Evolutionary conservation across 2,888 invertebrate genomes (phyloP).

Genomic region (Tetranychus truncatus): DNA sequence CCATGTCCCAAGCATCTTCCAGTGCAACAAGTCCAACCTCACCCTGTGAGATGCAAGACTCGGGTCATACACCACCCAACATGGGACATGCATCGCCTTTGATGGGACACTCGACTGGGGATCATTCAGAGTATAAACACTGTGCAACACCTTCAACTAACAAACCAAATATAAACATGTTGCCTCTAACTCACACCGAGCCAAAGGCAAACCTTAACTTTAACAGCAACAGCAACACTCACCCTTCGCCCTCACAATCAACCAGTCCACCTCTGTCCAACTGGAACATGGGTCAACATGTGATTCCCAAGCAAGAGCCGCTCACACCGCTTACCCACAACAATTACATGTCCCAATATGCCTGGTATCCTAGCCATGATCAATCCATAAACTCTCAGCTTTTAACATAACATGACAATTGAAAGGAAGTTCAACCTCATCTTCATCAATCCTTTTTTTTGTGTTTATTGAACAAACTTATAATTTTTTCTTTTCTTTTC

Average conservation of each 20-base stretch:
- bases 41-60: conserved; percentile 27
- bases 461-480: no score
- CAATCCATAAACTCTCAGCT: conserved; percentile 24
- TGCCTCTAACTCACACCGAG: no score
- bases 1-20: conserved; percentile 10
- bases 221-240: conserved; percentile 15
- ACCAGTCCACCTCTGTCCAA: conserved; percentile 27
- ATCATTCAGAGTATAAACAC: neutral
- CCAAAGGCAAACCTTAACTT: no score
- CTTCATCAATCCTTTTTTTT: no score
- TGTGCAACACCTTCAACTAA: neutral
- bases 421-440: neutral
- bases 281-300: conserved; percentile 35
- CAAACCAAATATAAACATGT: no score
- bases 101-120: conserved; percentile 2
- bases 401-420: neutral
- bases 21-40: conserved; percentile 27
- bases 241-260: conserved; percentile 24
- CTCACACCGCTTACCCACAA: conserved; percentile 22
- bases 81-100: conserved; percentile 22
- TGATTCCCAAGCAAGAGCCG: conserved; percentile 25
- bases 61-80: conserved; percentile 25
- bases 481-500: no score
- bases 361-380: conserved; percentile 27
- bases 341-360: conserved; percentile 29